Percentiles rank a stretch among this genome's conserved stretches.
phyloP scores from a whole-genome alignment of 2,888 invertebrate genomes.

The Phengaris arion region DNA sequence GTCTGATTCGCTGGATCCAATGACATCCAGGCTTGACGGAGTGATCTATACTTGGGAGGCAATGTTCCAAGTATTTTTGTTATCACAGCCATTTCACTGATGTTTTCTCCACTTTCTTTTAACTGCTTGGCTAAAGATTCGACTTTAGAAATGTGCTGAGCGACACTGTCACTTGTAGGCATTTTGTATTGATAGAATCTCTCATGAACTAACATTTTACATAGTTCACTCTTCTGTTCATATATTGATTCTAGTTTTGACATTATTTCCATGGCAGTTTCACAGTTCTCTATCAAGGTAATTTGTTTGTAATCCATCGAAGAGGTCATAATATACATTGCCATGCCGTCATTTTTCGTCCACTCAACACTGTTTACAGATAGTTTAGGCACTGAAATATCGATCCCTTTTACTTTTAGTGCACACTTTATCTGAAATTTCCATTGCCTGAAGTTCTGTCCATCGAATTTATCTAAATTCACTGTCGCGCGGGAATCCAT shows the following conservation, averaged over 20 bases:
- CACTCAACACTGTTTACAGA: too few relatives aligned
- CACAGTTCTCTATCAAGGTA: too few relatives aligned
- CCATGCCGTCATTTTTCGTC: too few relatives aligned
- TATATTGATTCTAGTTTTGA: too few relatives aligned
- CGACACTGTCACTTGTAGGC: conserved; percentile 37
- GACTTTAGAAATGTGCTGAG: conserved; percentile 42
- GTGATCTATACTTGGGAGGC: conserved; percentile 40
- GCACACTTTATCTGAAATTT: conserved; percentile 42
- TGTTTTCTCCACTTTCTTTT: conserved; percentile 41
- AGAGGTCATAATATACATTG: too few relatives aligned
- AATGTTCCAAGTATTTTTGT: conserved; percentile 45
- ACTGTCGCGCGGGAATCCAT: background rate
- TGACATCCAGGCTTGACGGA: conserved; percentile 44
- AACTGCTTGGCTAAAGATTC: conserved; percentile 42
- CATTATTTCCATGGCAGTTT: too few relatives aligned
- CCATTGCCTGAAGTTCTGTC: conserved; percentile 39
- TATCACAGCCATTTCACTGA: conserved; percentile 43
- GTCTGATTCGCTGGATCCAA: conserved; percentile 35
- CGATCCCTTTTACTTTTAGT: too few relatives aligned
- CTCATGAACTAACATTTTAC: conserved; percentile 37
- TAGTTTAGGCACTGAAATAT: too few relatives aligned
- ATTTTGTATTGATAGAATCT: conserved; percentile 40
- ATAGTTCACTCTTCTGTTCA: too few relatives aligned
- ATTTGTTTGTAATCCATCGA: too few relatives aligned
- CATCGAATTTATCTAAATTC: background rate